Evolutionary conservation across 2,888 invertebrate genomes (phyloP), one percentile per base, ranked within the genome.

Genomic region (Omphaloscelis lunosa): DNA sequence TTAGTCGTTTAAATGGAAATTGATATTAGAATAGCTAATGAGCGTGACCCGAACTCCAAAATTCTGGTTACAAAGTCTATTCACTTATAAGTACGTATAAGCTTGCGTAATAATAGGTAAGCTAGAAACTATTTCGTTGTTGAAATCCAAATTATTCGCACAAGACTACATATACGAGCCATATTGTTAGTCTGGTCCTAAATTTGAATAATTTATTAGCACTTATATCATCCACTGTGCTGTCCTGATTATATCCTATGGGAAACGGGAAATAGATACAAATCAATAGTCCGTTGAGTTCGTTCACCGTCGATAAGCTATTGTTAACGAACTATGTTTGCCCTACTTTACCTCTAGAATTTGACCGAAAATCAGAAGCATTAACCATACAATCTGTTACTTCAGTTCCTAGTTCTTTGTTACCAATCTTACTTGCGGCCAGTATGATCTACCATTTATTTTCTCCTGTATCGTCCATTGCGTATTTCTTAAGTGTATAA

Each of bases 401-500:
- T 51, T 65, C 53, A 66, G 69, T 88, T 84, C 84, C 70, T 79
- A 77, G 70, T 80, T 79, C 63, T 77, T 72, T 80, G 75, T 82
- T 82, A 87, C 85, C 82, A 78, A 83, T 86, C 77, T 85, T 76
- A 80, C 86, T 86, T 62, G 71, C 56, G 72, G 81, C 63, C 72
- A 76, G 80, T 82, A 81, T 80, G 74, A 79, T 80, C 83, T 89
- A 84, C 88, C 81, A 89, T 88, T 92, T 89, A 90, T 91, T 92
- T 91, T 92, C 90, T 87, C 87, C 86, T 78, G 79, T 77, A 89
- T 88, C 77, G 80, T 82, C 85, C 63, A 90, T 90, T 90, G 88
- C 89, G 81, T 82, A 87, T 93, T 90, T 90, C 91, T 89, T 88
- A 89, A 91, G 87, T 87, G 88, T 88, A 89, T 93, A 93, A 92